Evolutionary conservation across 2,797 vertebrate genomes (phyloP).

Genomic region (Apodemus agrarius): DNA sequence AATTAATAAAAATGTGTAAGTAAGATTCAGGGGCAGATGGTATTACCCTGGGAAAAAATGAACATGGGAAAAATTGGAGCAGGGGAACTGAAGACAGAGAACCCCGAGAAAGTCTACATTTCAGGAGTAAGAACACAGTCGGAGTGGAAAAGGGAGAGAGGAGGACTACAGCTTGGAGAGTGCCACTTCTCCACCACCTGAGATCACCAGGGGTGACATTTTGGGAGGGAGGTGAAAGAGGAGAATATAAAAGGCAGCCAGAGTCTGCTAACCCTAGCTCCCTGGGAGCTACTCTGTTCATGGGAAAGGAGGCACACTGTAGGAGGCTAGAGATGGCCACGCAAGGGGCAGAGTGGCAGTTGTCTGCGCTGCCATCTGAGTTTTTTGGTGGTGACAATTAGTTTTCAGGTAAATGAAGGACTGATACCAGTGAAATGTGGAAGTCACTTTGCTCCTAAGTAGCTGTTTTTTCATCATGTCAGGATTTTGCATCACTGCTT

Average conservation of each 20-base stretch:
- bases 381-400: neutral
- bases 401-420: neutral
- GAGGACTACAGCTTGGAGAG: neutral
- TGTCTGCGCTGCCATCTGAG: neutral
- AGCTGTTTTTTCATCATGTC: neutral
- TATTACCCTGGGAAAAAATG: constrained; percentile 27
- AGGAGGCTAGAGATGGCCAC: neutral
- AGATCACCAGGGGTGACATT: neutral
- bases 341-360: neutral
- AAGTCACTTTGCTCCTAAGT: neutral
- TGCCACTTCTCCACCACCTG: neutral
- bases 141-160: neutral
- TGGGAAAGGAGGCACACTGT: neutral
- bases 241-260: constrained; percentile 5
- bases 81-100: neutral
- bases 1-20: neutral
- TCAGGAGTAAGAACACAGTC: neutral
- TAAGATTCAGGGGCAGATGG: neutral
- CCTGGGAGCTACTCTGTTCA: neutral
- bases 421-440: neutral
- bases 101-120: neutral
- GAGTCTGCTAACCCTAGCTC: neutral
- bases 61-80: neutral
- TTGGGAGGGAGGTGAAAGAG: neutral
- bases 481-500: neutral